phyloP scores from a whole-genome alignment of 2,113 vertebrate species.

The Corvus moneduloides region DNA sequence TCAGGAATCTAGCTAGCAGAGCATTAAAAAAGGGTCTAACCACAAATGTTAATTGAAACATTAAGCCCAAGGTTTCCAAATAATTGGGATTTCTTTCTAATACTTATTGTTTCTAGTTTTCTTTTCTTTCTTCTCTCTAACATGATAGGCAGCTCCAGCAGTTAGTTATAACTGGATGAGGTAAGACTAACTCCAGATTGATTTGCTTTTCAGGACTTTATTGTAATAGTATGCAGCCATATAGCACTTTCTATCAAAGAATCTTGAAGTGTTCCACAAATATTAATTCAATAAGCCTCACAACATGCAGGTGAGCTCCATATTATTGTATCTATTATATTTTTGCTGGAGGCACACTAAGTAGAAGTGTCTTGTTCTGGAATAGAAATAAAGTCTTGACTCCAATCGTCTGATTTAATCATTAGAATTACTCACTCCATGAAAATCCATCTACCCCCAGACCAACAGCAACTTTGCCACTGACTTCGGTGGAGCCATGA shows the following conservation, averaged over 20 bases:
- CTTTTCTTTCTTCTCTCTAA: neutral
- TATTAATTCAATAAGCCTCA: conserved; percentile 40
- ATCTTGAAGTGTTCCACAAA: conserved; percentile 34
- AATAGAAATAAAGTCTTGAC: conserved; percentile 23
- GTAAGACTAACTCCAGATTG: neutral
- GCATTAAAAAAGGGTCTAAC: neutral
- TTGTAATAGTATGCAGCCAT: neutral
- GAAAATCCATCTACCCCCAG: neutral
- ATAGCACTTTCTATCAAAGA: conserved; percentile 22
- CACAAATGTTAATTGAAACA: neutral
- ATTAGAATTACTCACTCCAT: neutral
- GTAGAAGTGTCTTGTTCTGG: conserved; percentile 7
- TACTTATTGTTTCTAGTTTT: neutral
- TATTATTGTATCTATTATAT: conserved; percentile 12
- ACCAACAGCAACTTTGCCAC: neutral
- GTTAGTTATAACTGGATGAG: neutral
- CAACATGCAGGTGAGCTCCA: neutral
- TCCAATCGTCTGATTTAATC: neutral
- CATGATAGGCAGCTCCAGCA: neutral
- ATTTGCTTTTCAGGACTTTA: conserved; percentile 26
- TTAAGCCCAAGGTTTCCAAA: neutral
- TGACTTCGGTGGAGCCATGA: neutral
- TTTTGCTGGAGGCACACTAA: conserved; percentile 28
- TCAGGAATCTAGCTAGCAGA: neutral
- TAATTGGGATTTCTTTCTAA: neutral